Base-by-base conservation (phyloP, 2,113 vertebrate species). In the Maccullochella peelii region DNA sequence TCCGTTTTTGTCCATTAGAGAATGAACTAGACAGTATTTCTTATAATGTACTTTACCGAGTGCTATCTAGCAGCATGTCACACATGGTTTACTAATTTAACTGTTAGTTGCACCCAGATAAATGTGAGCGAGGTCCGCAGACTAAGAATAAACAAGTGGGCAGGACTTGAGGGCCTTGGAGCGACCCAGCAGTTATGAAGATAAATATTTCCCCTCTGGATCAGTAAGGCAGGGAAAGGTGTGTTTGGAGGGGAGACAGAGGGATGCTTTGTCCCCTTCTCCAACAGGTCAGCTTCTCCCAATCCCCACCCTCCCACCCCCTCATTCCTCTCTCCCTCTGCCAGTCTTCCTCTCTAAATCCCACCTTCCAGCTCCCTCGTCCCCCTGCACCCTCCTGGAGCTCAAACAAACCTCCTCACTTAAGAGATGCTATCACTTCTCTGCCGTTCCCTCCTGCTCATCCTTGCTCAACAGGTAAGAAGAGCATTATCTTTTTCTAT, bases 171-270 rank as follows among this genome's bases (percentile, higher is more conserved):
- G 88, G 87, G 86, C 47, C 84, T 40, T 1, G 30, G 83, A 86
- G 74, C 36, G 16, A 59, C 80, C 67, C 79, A 68, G 75, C 84
- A 92, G 91, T 93, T 80, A 78, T 89, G 91, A 94, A 94, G 93
- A 73, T 88, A 94, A 96, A 96, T 95, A 95, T 96, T 96, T 94
- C 92, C 93, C 94, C 88, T 94, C 86, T 94, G 94, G 95, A 95
- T 96, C 89, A 10, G 63, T 73, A 87, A 93, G 88, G 90, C 50
- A 74, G 86, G 93, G 92, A 96, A 95, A 96, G 95, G 86, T 93
- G 95, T 95, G 92, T 93, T 96, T 93, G 94, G 91, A 94, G 90
- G 91, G 94, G 88, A 97, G 93, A 98, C 97, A 98, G 96, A 97
- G 96, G 95, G 90, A 89, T 84, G 94, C 97, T 98, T 98, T 98